Conservation (phyloP, 1,140 invertebrate genomes). For the Trichonephila clavipes region DNA sequence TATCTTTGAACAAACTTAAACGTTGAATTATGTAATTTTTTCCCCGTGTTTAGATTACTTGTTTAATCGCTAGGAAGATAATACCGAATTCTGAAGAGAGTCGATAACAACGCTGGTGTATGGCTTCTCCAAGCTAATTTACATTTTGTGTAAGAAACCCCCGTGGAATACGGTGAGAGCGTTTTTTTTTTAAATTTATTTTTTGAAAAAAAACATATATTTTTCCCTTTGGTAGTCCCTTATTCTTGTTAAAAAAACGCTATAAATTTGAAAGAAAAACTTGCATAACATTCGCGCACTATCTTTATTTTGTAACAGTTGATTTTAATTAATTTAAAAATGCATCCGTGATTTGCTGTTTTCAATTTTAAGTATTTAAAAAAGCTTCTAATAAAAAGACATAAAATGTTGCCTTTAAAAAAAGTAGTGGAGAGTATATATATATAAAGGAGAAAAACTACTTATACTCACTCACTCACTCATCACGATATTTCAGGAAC, state of each 20-base stretch:
- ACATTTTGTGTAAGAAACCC: not conserved
- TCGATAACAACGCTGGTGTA: not conserved
- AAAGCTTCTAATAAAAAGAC: too few species aligned
- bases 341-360: too few species aligned
- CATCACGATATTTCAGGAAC: too few species aligned
- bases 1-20: constrained; percentile 9
- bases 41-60: constrained; percentile 26
- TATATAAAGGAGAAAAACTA: too few species aligned
- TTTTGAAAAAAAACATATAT: not conserved
- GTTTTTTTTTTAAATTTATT: not conserved
- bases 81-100: not conserved
- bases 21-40: not conserved
- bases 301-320: not conserved
- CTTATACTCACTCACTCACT: too few species aligned
- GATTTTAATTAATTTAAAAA: too few species aligned
- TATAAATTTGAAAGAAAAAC: not conserved
- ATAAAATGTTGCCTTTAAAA: too few species aligned
- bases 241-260: not conserved
- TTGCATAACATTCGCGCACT: not conserved
- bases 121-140: not conserved
- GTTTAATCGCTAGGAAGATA: constrained; percentile 40
- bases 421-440: too few species aligned
- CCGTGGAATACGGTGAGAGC: not conserved
- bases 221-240: not conserved
- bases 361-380: too few species aligned